Percentiles rank a stretch among this genome's conserved stretches.
These are phyloP conservation scores for Lichenostomus cassidix DNA, from an alignment of 2,113 vertebrate genomes.

Conservation along the genomic window DNA sequence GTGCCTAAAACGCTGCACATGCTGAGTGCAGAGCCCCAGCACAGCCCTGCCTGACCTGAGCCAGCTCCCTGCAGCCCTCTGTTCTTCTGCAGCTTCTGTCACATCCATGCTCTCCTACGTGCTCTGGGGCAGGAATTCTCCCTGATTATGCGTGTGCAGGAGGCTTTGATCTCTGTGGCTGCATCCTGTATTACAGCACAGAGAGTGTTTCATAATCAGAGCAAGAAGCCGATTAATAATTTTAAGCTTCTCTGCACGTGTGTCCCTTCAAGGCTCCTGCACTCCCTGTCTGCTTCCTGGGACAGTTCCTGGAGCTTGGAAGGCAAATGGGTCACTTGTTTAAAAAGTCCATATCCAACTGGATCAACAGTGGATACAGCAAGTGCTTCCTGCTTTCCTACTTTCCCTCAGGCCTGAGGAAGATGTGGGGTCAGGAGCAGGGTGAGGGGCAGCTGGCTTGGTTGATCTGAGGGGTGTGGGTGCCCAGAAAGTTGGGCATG, in stretches of 20 bases:
- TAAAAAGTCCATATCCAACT: not conserved
- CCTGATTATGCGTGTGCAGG: not conserved
- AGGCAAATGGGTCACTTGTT: not conserved
- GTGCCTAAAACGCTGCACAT: accelerated
- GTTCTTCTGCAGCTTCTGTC: not conserved
- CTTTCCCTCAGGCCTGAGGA: not conserved
- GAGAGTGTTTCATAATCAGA: not conserved
- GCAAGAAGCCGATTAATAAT: not conserved
- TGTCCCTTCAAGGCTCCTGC: not conserved
- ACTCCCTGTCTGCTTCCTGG: not conserved
- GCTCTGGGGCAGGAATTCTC: constrained; percentile 11
- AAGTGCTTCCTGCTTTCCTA: not conserved
- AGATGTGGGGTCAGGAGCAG: not conserved
- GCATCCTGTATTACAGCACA: not conserved
- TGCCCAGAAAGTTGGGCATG: not conserved
- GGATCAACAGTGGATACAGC: accelerated
- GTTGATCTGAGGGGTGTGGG: not conserved
- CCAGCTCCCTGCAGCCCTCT: not conserved
- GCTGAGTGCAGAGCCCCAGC: not conserved
- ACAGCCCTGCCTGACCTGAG: not conserved
- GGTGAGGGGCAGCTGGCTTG: not conserved
- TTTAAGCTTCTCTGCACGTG: not conserved
- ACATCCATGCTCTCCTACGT: not conserved
- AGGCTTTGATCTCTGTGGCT: constrained; percentile 23
- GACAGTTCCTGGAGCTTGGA: not conserved